Evolutionary conservation across 1,140 invertebrate genomes (phyloP).

Genomic region (Alviniconcha marisindica): DNA sequence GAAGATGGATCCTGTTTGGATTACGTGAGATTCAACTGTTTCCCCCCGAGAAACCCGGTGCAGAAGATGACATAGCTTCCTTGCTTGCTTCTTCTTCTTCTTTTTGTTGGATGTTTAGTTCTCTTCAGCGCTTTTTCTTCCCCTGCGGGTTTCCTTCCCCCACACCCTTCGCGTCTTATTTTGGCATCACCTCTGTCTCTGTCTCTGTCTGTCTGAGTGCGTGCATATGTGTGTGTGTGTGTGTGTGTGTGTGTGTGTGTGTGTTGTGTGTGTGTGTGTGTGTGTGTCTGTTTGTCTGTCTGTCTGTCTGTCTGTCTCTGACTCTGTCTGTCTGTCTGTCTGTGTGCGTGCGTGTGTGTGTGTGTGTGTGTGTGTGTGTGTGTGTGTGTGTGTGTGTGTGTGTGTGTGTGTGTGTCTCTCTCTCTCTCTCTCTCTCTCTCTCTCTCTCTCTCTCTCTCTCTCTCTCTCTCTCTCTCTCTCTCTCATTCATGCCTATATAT

Average conservation of each 20-base stretch:
- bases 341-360: neutral
- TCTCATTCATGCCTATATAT: neutral
- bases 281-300: neutral
- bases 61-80: no score
- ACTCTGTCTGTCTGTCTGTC: neutral
- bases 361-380: neutral
- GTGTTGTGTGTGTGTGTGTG: neutral
- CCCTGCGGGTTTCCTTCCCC: no score
- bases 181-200: no score
- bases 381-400: neutral
- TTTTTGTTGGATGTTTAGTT: no score
- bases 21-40: no score
- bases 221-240: neutral
- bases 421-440: constrained; percentile 26
- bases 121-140: no score
- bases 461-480: constrained; percentile 22
- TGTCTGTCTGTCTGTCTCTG: neutral
- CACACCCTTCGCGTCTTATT: no score
- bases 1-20: no score
- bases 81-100: no score
- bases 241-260: neutral
- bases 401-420: neutral
- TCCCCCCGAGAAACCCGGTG: no score
- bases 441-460: constrained; percentile 17
- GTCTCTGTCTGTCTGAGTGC: neutral